Evolutionary conservation across 2,888 invertebrate species (phyloP).

Genomic region (Camponotus fellah): DNA sequence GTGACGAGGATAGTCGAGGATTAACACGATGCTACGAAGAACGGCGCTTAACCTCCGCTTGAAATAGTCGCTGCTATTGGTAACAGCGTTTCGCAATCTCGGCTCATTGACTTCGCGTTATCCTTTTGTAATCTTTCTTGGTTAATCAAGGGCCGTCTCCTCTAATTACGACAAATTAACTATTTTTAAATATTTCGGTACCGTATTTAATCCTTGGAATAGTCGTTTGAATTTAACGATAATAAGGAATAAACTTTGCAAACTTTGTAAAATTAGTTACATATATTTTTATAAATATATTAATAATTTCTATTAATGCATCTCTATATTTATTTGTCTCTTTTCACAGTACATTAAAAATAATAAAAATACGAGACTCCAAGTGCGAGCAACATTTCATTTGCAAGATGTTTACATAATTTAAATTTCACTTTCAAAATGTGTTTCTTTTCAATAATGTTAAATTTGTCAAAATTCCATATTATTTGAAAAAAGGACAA

Average conservation of each 20-base stretch:
- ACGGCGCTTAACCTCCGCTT: slow-evolving; percentile 27
- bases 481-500: neutral
- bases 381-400: neutral
- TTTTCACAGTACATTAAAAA: neutral
- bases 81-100: slow-evolving; percentile 33
- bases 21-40: slow-evolving; percentile 43
- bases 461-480: neutral
- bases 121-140: slow-evolving; percentile 13
- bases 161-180: neutral
- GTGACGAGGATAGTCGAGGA: slow-evolving; percentile 47
- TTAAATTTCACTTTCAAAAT: neutral
- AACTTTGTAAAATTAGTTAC: neutral
- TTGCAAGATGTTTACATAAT: neutral
- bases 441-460: neutral
- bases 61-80: slow-evolving; percentile 34
- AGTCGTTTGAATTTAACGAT: neutral
- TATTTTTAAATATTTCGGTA: neutral
- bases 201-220: neutral
- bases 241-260: neutral
- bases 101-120: neutral
- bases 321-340: neutral
- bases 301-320: slow-evolving; percentile 10
- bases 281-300: neutral
- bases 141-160: neutral
- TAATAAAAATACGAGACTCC: neutral